phyloP scores from a whole-genome alignment of 2,113 vertebrate genomes.

The Scytalopus superciliaris region DNA sequence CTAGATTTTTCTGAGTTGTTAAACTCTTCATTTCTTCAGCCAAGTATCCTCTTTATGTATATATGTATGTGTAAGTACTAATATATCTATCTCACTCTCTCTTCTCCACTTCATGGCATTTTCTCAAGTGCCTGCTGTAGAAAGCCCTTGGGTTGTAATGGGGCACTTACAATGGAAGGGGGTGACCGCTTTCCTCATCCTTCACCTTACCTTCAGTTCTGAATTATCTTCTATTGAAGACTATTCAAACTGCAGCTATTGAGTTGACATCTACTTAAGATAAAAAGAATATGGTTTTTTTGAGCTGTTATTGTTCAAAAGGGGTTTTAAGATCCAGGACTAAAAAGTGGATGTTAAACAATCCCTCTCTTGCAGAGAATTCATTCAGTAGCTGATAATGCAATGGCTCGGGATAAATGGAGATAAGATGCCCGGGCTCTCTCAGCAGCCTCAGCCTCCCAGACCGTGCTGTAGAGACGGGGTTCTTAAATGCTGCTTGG shows the following conservation, averaged over 20 bases:
- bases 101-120: background rate
- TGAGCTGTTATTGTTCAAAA: background rate
- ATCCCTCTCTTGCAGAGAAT: background rate
- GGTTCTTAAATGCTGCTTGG: background rate
- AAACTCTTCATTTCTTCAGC: background rate
- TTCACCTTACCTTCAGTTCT: background rate
- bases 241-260: background rate
- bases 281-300: background rate
- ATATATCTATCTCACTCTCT: fast-evolving
- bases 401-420: background rate
- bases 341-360: background rate
- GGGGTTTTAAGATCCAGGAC: background rate
- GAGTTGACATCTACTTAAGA: background rate
- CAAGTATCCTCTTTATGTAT: background rate
- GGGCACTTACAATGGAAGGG: background rate
- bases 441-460: background rate
- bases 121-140: background rate
- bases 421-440: background rate
- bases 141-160: background rate
- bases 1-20: background rate
- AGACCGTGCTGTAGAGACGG: fast-evolving
- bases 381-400: background rate
- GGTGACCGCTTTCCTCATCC: background rate
- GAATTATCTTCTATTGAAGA: background rate
- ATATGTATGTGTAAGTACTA: background rate